These are phyloP conservation scores for Gerris lacustris DNA, from an alignment of 2,888 invertebrate species.

Conservation along the genomic window DNA sequence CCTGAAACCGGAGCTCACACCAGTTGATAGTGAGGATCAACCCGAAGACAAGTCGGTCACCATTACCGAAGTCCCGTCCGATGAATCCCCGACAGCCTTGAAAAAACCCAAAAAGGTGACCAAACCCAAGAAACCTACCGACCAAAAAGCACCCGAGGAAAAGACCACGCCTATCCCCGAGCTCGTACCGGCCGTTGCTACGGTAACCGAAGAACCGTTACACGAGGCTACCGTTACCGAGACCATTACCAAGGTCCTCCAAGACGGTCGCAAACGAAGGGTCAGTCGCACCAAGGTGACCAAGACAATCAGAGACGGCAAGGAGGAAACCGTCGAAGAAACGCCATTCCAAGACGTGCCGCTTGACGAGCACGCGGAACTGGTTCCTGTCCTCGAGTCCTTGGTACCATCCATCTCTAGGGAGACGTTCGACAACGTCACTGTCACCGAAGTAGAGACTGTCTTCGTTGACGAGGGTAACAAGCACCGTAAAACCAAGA, in stretches of 20 bases:
- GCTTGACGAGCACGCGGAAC: conserved; percentile 15
- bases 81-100: neutral
- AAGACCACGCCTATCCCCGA: neutral
- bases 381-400: conserved; percentile 15
- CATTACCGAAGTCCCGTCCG: neutral
- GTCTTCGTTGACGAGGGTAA: conserved; percentile 14
- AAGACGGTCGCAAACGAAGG: conserved; percentile 14
- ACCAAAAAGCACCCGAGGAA: conserved; percentile 5
- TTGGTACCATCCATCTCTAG: conserved; percentile 11
- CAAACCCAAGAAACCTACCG: conserved; percentile 10
- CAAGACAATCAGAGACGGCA: conserved; percentile 19
- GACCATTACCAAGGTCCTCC: conserved; percentile 13
- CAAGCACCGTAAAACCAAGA: conserved; percentile 17
- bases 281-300: conserved; percentile 19
- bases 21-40: neutral
- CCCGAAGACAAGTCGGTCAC: neutral
- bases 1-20: neutral
- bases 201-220: neutral
- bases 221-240: conserved; percentile 16
- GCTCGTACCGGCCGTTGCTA: neutral
- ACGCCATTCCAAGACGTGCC: conserved; percentile 12
- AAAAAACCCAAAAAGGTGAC: conserved; percentile 13
- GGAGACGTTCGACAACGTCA: conserved; percentile 17
- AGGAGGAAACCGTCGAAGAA: conserved; percentile 31
- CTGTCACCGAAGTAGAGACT: conserved; percentile 19